These are phyloP conservation scores for Megamerina dolium DNA, from an alignment of 2,888 invertebrate species.

Conservation along the genomic window DNA sequence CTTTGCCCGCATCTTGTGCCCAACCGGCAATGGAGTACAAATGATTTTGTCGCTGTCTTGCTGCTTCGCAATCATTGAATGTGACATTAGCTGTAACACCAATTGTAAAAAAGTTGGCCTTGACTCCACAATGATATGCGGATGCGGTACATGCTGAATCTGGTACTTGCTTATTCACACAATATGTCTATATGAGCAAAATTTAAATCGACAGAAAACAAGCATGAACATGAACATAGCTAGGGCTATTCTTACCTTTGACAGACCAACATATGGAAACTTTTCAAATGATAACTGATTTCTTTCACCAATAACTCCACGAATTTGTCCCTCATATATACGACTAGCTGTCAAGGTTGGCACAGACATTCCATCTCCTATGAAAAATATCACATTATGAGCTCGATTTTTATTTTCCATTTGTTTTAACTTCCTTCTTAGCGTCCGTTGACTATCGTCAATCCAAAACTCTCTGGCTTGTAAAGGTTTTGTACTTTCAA, in stretches of 20 bases:
- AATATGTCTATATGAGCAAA: conserved; percentile 52
- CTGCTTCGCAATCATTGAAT: conserved; percentile 59
- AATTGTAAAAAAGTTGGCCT: conserved; percentile 62
- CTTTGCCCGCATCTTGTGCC: conserved; percentile 58
- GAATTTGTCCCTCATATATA: conserved; percentile 58
- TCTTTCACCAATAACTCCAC: conserved; percentile 56
- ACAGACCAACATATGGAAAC: conserved; percentile 59
- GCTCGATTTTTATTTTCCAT: conserved; percentile 51
- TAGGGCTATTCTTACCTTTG: conserved; percentile 52
- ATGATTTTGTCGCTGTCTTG: conserved; percentile 55
- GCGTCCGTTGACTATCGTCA: conserved; percentile 32
- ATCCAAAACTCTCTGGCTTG: conserved; percentile 33
- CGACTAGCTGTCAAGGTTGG: conserved; percentile 63
- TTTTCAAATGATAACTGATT: conserved; percentile 56
- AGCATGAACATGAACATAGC: conserved; percentile 6
- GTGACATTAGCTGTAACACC: conserved; percentile 65
- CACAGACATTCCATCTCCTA: conserved; percentile 77
- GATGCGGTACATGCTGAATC: conserved; percentile 72
- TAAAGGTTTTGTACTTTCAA: background rate
- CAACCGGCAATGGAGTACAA: conserved; percentile 62
- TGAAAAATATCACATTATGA: conserved; percentile 71
- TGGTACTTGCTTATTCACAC: conserved; percentile 62
- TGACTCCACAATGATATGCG: conserved; percentile 65
- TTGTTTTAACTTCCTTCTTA: conserved; percentile 34
- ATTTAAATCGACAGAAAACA: background rate